Percentiles rank a stretch among this genome's conserved stretches.
These are phyloP conservation scores for Melierax canorus DNA, from an alignment of 2,113 vertebrate genomes.

Conservation along the genomic window DNA sequence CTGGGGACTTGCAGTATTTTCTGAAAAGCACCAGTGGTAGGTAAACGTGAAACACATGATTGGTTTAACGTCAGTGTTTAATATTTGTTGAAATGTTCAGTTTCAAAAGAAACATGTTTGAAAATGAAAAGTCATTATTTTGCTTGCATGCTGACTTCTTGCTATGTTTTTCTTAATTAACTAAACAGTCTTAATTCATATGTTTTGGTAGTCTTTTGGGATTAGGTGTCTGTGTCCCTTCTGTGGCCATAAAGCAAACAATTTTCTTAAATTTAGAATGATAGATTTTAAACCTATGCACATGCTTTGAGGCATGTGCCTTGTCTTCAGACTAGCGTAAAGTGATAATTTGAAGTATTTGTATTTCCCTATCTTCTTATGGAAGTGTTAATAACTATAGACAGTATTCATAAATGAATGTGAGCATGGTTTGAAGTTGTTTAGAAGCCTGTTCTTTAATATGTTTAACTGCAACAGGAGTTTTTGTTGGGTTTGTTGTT, in stretches of 20 bases:
- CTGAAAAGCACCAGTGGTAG: constrained; percentile 95
- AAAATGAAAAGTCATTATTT: background rate
- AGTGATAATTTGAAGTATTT: background rate
- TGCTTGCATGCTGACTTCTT: background rate
- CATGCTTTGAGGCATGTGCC: background rate
- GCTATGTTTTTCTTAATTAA: background rate
- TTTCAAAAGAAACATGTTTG: background rate
- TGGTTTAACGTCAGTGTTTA: background rate
- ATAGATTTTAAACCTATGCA: background rate
- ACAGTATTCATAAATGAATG: background rate
- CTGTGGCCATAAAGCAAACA: background rate
- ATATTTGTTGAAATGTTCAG: background rate
- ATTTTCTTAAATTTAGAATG: background rate
- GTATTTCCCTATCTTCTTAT: background rate
- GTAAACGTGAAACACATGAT: constrained; percentile 7
- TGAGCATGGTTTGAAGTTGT: background rate
- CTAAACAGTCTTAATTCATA: background rate
- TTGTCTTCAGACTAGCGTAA: background rate
- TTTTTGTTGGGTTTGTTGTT: background rate
- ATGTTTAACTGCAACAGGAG: background rate
- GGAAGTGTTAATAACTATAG: background rate
- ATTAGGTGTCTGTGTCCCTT: background rate
- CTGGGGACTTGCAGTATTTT: constrained; percentile 89
- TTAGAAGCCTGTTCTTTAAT: background rate
- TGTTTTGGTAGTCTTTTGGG: background rate